These are phyloP conservation scores for Paradoxurus hermaphroditus DNA, from an alignment of 2,113 vertebrate genomes.

Conservation along the genomic window DNA sequence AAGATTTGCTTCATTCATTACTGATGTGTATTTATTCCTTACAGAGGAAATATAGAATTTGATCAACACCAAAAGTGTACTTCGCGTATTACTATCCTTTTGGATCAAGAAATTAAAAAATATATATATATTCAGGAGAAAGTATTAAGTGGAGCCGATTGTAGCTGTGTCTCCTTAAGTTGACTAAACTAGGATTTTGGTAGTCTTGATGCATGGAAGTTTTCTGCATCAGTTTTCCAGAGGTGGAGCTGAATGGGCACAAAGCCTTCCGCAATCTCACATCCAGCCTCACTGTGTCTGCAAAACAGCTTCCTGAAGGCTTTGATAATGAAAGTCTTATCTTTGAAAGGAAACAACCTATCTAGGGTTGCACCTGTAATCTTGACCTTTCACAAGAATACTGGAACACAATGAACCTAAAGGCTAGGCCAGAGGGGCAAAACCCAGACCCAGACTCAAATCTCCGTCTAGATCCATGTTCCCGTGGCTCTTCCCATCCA, in stretches of 20 bases:
- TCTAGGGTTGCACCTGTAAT: background rate
- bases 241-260: background rate
- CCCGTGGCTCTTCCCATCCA: background rate
- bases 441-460: background rate
- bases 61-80: background rate
- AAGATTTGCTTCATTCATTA: background rate
- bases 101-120: conserved; percentile 18
- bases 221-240: background rate
- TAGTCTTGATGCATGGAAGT: background rate
- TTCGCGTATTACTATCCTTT: background rate
- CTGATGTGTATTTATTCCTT: background rate
- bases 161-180: background rate
- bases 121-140: background rate
- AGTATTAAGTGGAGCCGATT: background rate
- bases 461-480: background rate
- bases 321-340: background rate
- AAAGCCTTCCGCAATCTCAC: background rate
- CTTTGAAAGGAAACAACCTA: conserved; percentile 7
- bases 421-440: background rate
- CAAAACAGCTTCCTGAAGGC: background rate
- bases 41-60: conserved; percentile 6
- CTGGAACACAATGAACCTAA: background rate
- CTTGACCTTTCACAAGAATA: background rate
- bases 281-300: background rate
- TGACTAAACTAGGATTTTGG: background rate